Conservation (phyloP, 2,113 vertebrate genomes). For the Numida meleagris region DNA sequence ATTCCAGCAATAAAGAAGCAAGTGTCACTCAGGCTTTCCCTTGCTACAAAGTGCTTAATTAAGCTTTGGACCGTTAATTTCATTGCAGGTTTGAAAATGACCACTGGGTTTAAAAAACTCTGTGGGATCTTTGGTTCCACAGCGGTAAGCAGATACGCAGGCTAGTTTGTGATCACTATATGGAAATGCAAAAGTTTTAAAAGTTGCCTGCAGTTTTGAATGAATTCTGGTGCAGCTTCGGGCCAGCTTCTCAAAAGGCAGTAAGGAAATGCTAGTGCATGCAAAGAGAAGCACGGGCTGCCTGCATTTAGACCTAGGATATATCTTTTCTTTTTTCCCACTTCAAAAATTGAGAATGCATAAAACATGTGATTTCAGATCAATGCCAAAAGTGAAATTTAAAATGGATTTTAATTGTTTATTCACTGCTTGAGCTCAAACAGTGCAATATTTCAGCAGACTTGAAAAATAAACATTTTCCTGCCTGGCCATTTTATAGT, state of each 20-base stretch:
- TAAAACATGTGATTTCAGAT: background rate
- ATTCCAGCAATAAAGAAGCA: background rate
- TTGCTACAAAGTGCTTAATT: background rate
- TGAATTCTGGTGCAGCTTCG: background rate
- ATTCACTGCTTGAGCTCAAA: background rate
- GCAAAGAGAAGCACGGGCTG: background rate
- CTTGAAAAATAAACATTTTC: background rate
- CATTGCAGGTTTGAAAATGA: background rate
- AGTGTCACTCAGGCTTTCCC: background rate
- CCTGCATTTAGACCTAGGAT: background rate
- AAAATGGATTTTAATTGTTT: background rate
- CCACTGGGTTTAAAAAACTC: background rate
- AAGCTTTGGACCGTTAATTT: background rate
- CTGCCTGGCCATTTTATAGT: background rate
- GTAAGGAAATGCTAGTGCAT: background rate
- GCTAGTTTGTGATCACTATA: background rate
- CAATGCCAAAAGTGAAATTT: background rate
- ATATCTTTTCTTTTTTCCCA: background rate
- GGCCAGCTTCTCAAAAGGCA: background rate
- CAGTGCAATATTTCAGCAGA: background rate
- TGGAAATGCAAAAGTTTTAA: background rate
- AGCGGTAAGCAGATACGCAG: background rate
- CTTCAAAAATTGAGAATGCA: background rate
- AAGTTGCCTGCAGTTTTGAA: background rate
- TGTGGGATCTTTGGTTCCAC: background rate